Evolutionary conservation across 2,797 vertebrate species (phyloP).

Genomic region (Tapera naevia): DNA sequence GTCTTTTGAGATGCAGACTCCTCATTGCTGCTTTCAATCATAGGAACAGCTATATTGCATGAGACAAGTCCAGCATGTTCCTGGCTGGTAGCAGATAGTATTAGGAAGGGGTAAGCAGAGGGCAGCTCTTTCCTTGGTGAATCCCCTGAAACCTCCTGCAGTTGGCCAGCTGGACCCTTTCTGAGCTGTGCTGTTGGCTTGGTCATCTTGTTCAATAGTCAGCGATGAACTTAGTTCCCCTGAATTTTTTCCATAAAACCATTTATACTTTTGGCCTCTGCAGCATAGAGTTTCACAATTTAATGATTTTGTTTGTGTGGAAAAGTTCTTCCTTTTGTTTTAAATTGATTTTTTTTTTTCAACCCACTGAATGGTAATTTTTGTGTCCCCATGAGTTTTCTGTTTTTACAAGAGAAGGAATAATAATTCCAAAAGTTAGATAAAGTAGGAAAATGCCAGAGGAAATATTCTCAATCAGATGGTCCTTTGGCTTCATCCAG

Average conservation of each 20-base stretch:
- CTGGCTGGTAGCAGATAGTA: background rate
- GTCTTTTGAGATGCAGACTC: background rate
- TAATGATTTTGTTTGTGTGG: conserved; percentile 63
- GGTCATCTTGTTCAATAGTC: background rate
- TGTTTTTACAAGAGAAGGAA: conserved; percentile 5
- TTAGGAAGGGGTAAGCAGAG: background rate
- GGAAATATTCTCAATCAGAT: background rate
- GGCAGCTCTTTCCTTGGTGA: background rate
- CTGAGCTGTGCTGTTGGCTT: background rate
- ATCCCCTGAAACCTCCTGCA: background rate
- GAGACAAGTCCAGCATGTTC: background rate
- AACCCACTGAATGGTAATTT: background rate
- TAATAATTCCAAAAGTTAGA: background rate
- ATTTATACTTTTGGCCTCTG: conserved; percentile 25
- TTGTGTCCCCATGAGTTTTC: background rate
- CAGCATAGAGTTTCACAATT: conserved; percentile 3
- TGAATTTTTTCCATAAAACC: conserved; percentile 20
- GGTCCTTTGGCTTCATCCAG: background rate
- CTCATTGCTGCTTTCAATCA: background rate
- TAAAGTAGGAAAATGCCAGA: background rate
- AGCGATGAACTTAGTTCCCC: background rate
- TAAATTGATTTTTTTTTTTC: background rate
- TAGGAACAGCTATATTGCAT: background rate
- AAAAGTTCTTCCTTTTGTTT: conserved; percentile 22
- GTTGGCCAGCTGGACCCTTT: background rate